Percentiles rank a stretch among this genome's conserved stretches.
Evolutionary conservation across 2,797 vertebrate genomes (phyloP).

Genomic region (Knipowitschia caucasica): DNA sequence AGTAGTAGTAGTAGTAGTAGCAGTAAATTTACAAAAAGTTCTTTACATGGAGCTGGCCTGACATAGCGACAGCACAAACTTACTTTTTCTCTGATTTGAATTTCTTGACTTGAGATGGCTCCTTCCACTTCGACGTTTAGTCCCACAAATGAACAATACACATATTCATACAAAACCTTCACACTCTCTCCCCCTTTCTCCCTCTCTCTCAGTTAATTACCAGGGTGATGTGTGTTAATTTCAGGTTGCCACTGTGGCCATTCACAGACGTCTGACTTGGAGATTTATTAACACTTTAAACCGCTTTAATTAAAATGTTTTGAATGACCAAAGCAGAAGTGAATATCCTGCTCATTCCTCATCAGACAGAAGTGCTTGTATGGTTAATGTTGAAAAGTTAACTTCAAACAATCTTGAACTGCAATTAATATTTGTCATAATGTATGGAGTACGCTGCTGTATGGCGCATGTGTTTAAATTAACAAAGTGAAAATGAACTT

Average conservation of each 20-base stretch:
- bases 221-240: slow-evolving; percentile 26
- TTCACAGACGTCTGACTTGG: slow-evolving; percentile 50
- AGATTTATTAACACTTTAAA: slow-evolving; percentile 29
- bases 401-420: slow-evolving; percentile 46
- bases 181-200: slow-evolving; percentile 33
- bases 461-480: neutral
- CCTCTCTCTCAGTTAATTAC: slow-evolving; percentile 24
- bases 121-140: neutral
- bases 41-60: too few species aligned
- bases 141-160: slow-evolving; percentile 10
- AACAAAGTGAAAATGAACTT: slow-evolving; percentile 31
- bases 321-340: neutral
- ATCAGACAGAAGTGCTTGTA: slow-evolving; percentile 41
- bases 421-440: neutral
- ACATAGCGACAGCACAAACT: neutral
- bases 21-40: too few species aligned
- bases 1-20: slow-evolving; percentile 11
- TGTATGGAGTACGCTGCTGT: neutral
- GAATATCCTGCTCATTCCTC: neutral
- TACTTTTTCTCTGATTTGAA: too few species aligned
- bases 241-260: slow-evolving; percentile 25
- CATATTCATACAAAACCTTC: slow-evolving; percentile 21
- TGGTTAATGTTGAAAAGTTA: slow-evolving; percentile 24
- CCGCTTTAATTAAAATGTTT: neutral
- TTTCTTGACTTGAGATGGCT: too few species aligned